phyloP scores from a whole-genome alignment of 2,888 invertebrate species.

The Leucophenga montana region DNA sequence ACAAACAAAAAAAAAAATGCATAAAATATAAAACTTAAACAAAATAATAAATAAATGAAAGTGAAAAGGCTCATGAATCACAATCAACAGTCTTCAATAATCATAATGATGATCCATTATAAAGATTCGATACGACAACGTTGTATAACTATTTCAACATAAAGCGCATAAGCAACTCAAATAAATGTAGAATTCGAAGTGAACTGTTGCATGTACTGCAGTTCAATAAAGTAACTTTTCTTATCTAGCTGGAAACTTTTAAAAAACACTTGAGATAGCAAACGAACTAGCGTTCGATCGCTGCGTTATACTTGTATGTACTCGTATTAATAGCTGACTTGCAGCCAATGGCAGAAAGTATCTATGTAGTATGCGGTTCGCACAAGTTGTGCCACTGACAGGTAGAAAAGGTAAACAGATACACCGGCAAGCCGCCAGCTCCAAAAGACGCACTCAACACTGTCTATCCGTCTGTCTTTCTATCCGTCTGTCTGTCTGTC shows the following conservation, averaged over 20 bases:
- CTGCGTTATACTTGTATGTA: too few relatives aligned
- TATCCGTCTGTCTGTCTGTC: too few relatives aligned
- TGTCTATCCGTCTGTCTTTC: not conserved
- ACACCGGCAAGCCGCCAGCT: not conserved
- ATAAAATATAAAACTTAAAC: too few relatives aligned
- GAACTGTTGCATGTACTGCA: constrained; percentile 33
- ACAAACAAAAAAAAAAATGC: too few relatives aligned
- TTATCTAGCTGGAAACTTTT: constrained; percentile 63
- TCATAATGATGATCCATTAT: constrained; percentile 43
- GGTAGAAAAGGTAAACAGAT: constrained; percentile 36
- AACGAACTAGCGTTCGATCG: constrained; percentile 12
- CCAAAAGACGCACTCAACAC: constrained; percentile 2
- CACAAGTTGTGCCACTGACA: constrained; percentile 27
- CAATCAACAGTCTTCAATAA: constrained; percentile 52
- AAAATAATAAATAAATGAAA: constrained; percentile 45
- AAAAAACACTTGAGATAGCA: constrained; percentile 64
- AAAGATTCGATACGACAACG: constrained; percentile 17
- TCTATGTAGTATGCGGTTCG: constrained; percentile 4
- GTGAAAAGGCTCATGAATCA: constrained; percentile 65
- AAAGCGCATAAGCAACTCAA: constrained; percentile 25
- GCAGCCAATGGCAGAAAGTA: constrained; percentile 26
- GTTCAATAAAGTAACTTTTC: constrained; percentile 62
- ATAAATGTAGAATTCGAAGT: not conserved
- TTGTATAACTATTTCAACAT: constrained; percentile 18
- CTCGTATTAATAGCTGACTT: not conserved